phyloP scores from a whole-genome alignment of 2,888 invertebrate genomes.

The Mesorhabditis spiculigera region DNA sequence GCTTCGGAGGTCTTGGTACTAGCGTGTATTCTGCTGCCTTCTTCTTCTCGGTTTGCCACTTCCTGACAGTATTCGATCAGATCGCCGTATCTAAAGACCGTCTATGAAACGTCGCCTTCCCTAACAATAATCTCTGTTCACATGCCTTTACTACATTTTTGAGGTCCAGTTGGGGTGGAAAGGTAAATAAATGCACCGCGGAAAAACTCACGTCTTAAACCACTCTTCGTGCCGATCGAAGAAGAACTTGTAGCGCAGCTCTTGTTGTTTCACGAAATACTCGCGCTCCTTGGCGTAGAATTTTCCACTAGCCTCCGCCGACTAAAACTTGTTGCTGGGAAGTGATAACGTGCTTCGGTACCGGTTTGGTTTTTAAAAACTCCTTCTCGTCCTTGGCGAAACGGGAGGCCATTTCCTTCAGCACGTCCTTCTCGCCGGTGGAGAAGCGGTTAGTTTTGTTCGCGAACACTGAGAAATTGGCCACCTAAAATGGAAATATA shows the following conservation, averaged over 20 bases:
- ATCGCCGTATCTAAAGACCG: not conserved
- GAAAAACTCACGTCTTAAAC: constrained; percentile 27
- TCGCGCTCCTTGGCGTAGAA: constrained; percentile 27
- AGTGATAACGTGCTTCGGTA: too few relatives aligned
- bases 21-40: not conserved
- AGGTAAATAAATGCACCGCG: not conserved
- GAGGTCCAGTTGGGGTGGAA: not conserved
- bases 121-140: not conserved
- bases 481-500: constrained; percentile 20
- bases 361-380: constrained; percentile 13
- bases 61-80: constrained; percentile 5
- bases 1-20: too few relatives aligned
- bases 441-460: constrained; percentile 26
- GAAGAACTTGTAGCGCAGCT: constrained; percentile 40
- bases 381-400: constrained; percentile 32
- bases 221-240: constrained; percentile 32
- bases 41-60: not conserved
- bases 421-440: constrained; percentile 30
- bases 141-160: not conserved
- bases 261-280: constrained; percentile 32
- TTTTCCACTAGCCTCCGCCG: constrained; percentile 14
- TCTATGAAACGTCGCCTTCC: not conserved
- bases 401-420: constrained; percentile 20
- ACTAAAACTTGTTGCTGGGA: too few relatives aligned
- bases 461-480: constrained; percentile 23